Conservation (phyloP, 2,113 vertebrate species). For the Colossoma macropomum region DNA sequence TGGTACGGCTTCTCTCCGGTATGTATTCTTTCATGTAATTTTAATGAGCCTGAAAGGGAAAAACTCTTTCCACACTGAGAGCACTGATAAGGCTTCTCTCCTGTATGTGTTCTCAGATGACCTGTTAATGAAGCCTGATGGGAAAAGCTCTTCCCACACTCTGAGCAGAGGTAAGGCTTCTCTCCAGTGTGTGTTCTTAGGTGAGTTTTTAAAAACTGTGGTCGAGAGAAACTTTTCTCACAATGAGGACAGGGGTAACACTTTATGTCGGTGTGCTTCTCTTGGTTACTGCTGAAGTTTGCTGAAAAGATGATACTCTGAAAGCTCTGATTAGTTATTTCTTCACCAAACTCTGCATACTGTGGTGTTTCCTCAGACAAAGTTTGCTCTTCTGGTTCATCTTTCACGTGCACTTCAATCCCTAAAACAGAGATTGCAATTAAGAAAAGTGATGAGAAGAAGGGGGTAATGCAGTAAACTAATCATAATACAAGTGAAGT, state of each 20-base stretch:
- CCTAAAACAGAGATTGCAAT: not conserved
- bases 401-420: slow-evolving; percentile 17
- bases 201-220: slow-evolving; percentile 32
- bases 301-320: not conserved
- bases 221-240: slow-evolving; percentile 29
- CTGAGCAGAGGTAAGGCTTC: slow-evolving; percentile 28
- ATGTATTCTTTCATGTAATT: slow-evolving; percentile 35
- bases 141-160: slow-evolving; percentile 39
- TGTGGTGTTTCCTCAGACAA: not conserved
- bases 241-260: slow-evolving; percentile 19
- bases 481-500: not conserved
- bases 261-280: not conserved
- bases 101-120: slow-evolving; percentile 35
- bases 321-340: not conserved
- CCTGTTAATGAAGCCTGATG: slow-evolving; percentile 33
- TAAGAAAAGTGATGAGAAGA: not conserved
- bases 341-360: not conserved
- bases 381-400: slow-evolving; percentile 18
- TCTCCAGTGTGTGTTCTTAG: slow-evolving; percentile 35
- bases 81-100: slow-evolving; percentile 43
- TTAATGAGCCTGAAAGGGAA: slow-evolving; percentile 31
- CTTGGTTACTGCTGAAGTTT: not conserved
- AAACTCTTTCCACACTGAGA: slow-evolving; percentile 40
- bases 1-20: slow-evolving; percentile 41
- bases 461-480: not conserved